Conservation (phyloP, 2,797 vertebrate species). For the Malurus leucopterus region DNA sequence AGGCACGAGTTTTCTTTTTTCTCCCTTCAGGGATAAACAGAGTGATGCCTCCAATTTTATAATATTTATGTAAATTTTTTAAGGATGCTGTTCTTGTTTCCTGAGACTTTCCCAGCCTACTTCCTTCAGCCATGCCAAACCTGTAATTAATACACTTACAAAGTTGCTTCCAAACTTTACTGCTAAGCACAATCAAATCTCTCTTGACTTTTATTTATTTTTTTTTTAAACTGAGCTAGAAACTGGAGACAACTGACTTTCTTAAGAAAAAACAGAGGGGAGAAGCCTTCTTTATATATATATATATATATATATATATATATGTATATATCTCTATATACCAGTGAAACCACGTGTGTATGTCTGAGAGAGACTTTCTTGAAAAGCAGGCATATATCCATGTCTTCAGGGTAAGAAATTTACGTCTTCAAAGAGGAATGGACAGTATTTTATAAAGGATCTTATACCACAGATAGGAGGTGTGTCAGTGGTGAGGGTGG, state of each 20-base stretch:
- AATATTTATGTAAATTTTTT: constrained; percentile 1
- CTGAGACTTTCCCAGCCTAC: neutral
- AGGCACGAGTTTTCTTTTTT: neutral
- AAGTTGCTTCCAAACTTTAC: neutral
- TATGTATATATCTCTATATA: accelerated
- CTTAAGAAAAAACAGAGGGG: neutral
- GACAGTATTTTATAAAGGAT: neutral
- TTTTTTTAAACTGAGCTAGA: neutral
- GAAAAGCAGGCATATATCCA: neutral
- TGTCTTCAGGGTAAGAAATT: neutral
- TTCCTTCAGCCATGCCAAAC: neutral
- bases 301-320: accelerated
- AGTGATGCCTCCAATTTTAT: neutral
- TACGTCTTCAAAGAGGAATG: neutral
- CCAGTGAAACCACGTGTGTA: neutral
- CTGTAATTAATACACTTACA: neutral
- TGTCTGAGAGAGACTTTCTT: neutral
- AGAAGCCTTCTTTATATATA: neutral
- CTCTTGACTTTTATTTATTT: too few species aligned
- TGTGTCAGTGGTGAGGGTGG: accelerated
- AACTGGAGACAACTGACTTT: neutral
- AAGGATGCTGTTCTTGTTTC: neutral
- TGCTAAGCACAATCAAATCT: neutral
- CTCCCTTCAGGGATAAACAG: constrained; percentile 9
- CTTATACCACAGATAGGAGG: neutral